A percentile compares a stretch with the other conserved stretches of the same genome.
Conservation (phyloP, 2,113 vertebrate genomes). For the Alligator mississippiensis region DNA sequence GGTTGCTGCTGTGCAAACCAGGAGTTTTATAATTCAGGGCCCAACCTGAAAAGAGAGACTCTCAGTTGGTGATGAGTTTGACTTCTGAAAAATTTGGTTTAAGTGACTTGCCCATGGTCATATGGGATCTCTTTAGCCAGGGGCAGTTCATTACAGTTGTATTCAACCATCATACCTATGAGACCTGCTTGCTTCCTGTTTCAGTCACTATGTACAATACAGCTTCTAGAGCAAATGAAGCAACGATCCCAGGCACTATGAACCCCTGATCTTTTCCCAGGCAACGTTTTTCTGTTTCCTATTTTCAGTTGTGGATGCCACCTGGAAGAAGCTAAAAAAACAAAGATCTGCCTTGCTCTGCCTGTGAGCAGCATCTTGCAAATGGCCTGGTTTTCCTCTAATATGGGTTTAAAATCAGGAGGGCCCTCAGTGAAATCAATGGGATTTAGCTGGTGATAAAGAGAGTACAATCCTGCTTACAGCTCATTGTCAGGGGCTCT, state of each 20-base stretch:
- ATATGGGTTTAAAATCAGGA: rapidly evolving
- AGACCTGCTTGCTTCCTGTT: too few species aligned
- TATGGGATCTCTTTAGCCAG: too few species aligned
- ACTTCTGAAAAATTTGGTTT: too few species aligned
- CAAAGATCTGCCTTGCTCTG: not conserved
- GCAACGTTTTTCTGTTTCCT: not conserved
- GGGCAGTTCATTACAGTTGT: too few species aligned
- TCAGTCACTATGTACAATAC: not conserved
- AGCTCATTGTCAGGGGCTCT: not conserved
- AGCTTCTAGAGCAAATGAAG: not conserved
- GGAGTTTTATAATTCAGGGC: too few species aligned
- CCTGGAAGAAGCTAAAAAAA: not conserved
- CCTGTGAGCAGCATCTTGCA: rapidly evolving
- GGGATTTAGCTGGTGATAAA: rapidly evolving
- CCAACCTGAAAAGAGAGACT: too few species aligned
- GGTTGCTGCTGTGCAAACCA: too few species aligned
- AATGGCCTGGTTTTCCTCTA: rapidly evolving
- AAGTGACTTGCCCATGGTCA: too few species aligned
- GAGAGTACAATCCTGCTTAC: not conserved
- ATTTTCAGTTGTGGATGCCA: not conserved
- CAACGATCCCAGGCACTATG: not conserved
- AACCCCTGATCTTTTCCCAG: not conserved
- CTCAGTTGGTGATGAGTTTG: too few species aligned
- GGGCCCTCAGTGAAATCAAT: rapidly evolving
- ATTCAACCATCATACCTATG: too few species aligned